Percentiles rank a stretch among this genome's conserved stretches.
These are phyloP conservation scores for Camptogramma bilineatum DNA, from an alignment of 2,888 invertebrate species.

Conservation along the genomic window DNA sequence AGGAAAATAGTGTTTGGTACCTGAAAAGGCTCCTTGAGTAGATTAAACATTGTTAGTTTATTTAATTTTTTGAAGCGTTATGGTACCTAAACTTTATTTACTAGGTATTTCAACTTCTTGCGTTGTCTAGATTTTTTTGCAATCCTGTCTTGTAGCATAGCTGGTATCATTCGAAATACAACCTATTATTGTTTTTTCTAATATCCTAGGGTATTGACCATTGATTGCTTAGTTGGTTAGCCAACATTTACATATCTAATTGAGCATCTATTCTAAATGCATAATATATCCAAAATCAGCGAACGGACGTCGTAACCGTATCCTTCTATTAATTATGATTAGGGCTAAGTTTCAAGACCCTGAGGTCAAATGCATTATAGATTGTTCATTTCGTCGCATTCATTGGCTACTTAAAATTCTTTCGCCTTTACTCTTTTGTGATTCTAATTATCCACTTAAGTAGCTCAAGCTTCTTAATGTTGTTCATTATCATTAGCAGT, in stretches of 20 bases:
- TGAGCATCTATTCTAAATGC: conserved; percentile 34
- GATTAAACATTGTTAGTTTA: neutral
- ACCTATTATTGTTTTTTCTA: conserved; percentile 15
- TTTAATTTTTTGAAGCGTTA: neutral
- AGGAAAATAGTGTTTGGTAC: no score
- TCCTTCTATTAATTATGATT: conserved; percentile 67
- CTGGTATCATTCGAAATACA: neutral
- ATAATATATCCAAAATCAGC: conserved; percentile 44
- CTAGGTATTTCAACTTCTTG: neutral
- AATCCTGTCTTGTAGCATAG: neutral
- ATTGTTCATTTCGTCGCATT: conserved; percentile 46
- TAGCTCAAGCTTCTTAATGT: conserved; percentile 9
- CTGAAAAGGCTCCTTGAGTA: no score
- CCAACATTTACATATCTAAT: conserved; percentile 37
- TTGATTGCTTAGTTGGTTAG: conserved; percentile 29
- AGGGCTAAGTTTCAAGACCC: conserved; percentile 58
- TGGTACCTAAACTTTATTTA: neutral
- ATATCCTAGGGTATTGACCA: conserved; percentile 29
- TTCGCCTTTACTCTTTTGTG: conserved; percentile 36
- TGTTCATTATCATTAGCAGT: conserved; percentile 27
- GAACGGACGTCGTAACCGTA: conserved; percentile 62
- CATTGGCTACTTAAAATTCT: conserved; percentile 31
- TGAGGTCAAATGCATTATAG: conserved; percentile 67
- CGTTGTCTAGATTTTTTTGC: neutral
- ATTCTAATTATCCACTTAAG: conserved; percentile 28